phyloP scores from a whole-genome alignment of 2,888 invertebrate genomes.

The Melolontha melolontha region DNA sequence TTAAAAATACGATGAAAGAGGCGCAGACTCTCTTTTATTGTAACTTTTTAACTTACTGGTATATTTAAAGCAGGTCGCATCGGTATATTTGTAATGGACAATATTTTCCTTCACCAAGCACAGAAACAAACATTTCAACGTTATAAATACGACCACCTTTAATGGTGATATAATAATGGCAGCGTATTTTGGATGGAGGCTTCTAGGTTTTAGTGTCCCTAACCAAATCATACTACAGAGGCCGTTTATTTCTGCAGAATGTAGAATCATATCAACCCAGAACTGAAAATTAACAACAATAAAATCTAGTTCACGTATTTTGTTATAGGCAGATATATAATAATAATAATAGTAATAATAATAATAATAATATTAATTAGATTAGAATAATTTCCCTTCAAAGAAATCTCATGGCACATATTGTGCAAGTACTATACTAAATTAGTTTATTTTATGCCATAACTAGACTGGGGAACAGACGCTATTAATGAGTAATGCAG shows the following conservation, averaged over 20 bases:
- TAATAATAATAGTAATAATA: too few relatives aligned
- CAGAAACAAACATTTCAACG: constrained; percentile 7
- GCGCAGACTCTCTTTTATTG: too few relatives aligned
- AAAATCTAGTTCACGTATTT: too few relatives aligned
- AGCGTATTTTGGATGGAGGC: constrained; percentile 32
- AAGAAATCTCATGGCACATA: too few relatives aligned
- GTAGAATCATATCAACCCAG: constrained; percentile 31
- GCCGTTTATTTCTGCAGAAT: constrained; percentile 23
- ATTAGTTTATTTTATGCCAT: too few relatives aligned
- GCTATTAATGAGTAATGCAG: too few relatives aligned
- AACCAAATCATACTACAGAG: constrained; percentile 34
- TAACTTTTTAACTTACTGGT: constrained; percentile 2
- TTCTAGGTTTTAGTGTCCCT: constrained; percentile 38
- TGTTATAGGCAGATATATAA: too few relatives aligned
- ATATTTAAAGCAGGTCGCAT: constrained; percentile 7
- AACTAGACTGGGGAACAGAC: too few relatives aligned
- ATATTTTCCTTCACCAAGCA: constrained; percentile 24
- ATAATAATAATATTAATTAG: too few relatives aligned
- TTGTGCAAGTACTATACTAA: too few relatives aligned
- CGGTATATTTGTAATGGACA: constrained; percentile 29
- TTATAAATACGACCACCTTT: constrained; percentile 16
- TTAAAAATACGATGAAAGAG: too few relatives aligned
- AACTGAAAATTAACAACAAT: constrained; percentile 16
- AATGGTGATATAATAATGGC: constrained; percentile 25
- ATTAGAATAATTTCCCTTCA: too few relatives aligned